Base-by-base conservation (phyloP, 2,113 vertebrate species). In the Oryzias woworae region DNA sequence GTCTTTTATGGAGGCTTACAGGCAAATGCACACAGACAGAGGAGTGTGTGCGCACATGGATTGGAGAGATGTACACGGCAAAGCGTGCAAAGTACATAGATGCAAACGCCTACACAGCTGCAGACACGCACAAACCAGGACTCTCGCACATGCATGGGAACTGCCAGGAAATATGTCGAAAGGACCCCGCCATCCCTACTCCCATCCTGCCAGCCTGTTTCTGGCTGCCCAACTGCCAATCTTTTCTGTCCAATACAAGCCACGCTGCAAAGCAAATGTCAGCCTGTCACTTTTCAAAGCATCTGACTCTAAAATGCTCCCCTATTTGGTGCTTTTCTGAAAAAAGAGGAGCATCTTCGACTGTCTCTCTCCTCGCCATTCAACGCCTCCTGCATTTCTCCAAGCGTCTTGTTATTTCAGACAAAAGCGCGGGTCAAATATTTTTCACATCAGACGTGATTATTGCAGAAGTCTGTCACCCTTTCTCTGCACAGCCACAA, bases 241-340 rank as follows among this genome's bases (percentile, higher is more conserved):
- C 82, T 85, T 80, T 65, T 66, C 73, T 74, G 80, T 71, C 78
- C 82, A 77, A 79, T 81, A 78, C 66, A 85, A 87, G 87, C 66
- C 79, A 58, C 75, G 48, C 79, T 78, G 84, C 87, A 87, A 85
- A 85, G 81, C 82, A 88, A 89, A 90, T 90, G 88, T 89, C 87
- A 90, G 80, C 68, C 85, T 81, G 88, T 88, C 88, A 88, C 87
- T 82, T 88, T 82, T 68, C 22, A 28, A 84, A 60, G 67, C 84
- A 82, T 80, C 78, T 68, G 75, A 80, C 83, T 89, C 84, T 81
- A 83, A 86, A 86, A 85, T 79, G 66, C 50, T 85, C 73, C 51
- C 47, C 66, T 69, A 70, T 78, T 67, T 41, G 8, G 23, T 62
- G 69, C 74, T 53, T 69, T 63, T 72, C 66, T 48, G 41, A 79